Conservation (phyloP, 2,888 invertebrate species). For the Amitus sp. region DNA sequence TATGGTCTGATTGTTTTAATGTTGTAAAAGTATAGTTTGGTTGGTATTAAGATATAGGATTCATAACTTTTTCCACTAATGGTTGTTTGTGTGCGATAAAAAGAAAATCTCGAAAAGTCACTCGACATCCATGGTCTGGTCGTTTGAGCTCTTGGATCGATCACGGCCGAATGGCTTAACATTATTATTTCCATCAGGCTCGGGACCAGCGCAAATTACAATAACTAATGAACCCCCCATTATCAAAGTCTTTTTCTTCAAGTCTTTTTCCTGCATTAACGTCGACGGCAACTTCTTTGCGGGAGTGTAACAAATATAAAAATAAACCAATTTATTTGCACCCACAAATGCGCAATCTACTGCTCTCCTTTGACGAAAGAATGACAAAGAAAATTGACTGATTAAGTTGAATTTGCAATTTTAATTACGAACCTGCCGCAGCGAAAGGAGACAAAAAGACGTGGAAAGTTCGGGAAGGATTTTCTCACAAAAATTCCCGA, state of each 20-base stretch:
- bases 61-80: too few relatives aligned
- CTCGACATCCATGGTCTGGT: too few relatives aligned
- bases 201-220: slow-evolving; percentile 59
- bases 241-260: slow-evolving; percentile 43
- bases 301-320: slow-evolving; percentile 55
- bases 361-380: slow-evolving; percentile 49
- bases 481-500: too few relatives aligned
- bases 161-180: slow-evolving; percentile 58
- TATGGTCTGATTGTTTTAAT: too few relatives aligned
- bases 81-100: too few relatives aligned
- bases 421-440: slow-evolving; percentile 51
- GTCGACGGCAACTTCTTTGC: slow-evolving; percentile 41
- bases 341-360: slow-evolving; percentile 55
- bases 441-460: slow-evolving; percentile 28
- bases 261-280: slow-evolving; percentile 11
- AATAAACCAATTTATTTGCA: slow-evolving; percentile 63
- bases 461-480: slow-evolving; percentile 18
- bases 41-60: too few relatives aligned
- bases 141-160: slow-evolving; percentile 37
- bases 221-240: slow-evolving; percentile 64
- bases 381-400: slow-evolving; percentile 47
- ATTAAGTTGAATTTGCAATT: slow-evolving; percentile 61
- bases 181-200: slow-evolving; percentile 64
- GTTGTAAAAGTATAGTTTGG: too few relatives aligned
- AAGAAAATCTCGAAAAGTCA: too few relatives aligned